Percentiles rank a stretch among this genome's conserved stretches.
Conservation (phyloP, 2,888 invertebrate genomes). For the Lasioglossum villosulum region DNA sequence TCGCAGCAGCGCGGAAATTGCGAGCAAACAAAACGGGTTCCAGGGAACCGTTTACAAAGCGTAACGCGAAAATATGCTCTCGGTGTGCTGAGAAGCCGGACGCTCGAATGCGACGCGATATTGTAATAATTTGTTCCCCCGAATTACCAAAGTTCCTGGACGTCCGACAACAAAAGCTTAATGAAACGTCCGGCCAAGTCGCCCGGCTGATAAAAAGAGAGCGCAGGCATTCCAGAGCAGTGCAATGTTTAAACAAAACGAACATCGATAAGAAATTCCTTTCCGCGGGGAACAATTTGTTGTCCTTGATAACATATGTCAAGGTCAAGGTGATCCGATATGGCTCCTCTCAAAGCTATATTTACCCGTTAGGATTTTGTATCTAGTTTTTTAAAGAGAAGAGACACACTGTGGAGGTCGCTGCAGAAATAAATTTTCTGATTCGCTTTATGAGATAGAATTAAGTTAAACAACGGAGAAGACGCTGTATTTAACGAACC, state of each 20-base stretch:
- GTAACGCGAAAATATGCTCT: not conserved
- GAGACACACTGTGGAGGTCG: too few relatives aligned
- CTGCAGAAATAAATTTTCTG: too few relatives aligned
- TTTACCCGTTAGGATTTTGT: too few relatives aligned
- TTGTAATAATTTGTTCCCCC: constrained; percentile 45
- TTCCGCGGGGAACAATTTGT: not conserved
- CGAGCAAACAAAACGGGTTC: constrained; percentile 1
- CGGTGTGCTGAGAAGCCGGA: not conserved
- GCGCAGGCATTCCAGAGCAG: constrained; percentile 20
- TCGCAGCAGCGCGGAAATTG: not conserved
- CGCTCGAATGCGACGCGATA: not conserved
- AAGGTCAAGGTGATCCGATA: too few relatives aligned
- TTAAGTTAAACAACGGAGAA: too few relatives aligned
- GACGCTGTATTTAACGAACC: too few relatives aligned
- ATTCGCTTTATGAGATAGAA: too few relatives aligned
- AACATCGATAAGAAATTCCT: not conserved
- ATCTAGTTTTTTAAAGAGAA: too few relatives aligned
- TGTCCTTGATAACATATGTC: too few relatives aligned
- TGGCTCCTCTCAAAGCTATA: too few relatives aligned
- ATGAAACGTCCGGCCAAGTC: constrained; percentile 63
- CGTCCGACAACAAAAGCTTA: constrained; percentile 53
- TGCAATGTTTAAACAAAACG: not conserved
- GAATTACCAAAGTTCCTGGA: constrained; percentile 33
- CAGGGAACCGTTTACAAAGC: not conserved
- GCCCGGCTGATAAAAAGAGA: constrained; percentile 32